Conservation (phyloP, 2,888 invertebrate species). For the Platycheirus rosarum region DNA sequence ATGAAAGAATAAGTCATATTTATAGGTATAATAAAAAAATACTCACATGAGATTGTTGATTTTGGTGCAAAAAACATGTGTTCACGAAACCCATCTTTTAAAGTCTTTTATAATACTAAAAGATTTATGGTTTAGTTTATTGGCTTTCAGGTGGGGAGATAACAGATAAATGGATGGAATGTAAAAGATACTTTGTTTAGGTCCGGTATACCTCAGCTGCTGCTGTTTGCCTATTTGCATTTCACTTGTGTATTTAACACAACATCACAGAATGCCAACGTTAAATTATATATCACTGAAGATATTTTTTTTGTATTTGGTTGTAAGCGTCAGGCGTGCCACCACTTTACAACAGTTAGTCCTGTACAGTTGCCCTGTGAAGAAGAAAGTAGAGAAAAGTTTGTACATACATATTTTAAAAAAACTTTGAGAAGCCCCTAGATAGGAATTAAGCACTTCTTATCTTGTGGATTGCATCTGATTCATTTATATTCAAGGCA, state of each 20-base stretch:
- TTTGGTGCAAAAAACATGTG: constrained; percentile 2
- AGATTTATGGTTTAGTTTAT: background rate
- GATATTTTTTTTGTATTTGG: constrained; percentile 2
- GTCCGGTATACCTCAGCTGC: constrained; percentile 20
- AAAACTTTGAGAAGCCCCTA: background rate
- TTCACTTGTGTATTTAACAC: constrained; percentile 43
- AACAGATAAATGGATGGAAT: constrained; percentile 1
- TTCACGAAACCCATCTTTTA: constrained; percentile 52
- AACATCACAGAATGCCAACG: constrained; percentile 32
- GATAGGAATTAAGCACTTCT: constrained; percentile 59
- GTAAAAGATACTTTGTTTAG: constrained; percentile 48
- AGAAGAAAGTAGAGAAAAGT: constrained; percentile 40
- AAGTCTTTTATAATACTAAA: constrained; percentile 37
- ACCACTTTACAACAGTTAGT: constrained; percentile 61
- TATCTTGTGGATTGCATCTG: constrained; percentile 64
- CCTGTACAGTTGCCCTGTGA: constrained; percentile 67
- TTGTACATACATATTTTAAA: background rate
- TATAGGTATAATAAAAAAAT: constrained; percentile 33
- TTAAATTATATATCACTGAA: constrained; percentile 38
- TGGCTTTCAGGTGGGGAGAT: background rate
- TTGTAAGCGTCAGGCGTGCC: constrained; percentile 58
- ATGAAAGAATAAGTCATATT: constrained; percentile 25
- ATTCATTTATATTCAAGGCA: constrained; percentile 45
- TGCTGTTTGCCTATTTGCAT: constrained; percentile 43
- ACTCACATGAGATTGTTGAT: background rate